Evolutionary conservation across 2,888 invertebrate species (phyloP), one percentile per base, ranked within the genome.

Genomic region (Dioctria rufipes): DNA sequence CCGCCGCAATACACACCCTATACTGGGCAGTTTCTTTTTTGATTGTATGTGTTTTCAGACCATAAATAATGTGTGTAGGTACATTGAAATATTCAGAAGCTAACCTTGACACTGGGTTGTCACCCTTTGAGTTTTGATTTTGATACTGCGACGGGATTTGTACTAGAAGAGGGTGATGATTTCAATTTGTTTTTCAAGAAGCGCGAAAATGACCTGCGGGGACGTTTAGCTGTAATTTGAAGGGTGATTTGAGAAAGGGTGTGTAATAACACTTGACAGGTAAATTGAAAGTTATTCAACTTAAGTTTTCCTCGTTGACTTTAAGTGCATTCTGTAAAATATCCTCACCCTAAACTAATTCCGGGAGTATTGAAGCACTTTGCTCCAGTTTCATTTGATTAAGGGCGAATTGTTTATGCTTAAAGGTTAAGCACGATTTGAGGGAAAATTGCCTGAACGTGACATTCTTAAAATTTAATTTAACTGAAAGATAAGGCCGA

Each of bases 181-280:
- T 54, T 71, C 39, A 71, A 71, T 71, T 71, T 71, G 71, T 40
- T 71, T 71, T 51, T 71, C 54, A 71, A 51, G 54, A 71, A 71
- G 71, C 51, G 71, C 54, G 42, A 54, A 54, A 71, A 71, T 71
- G 71, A 51, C 54, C 71, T 39, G 51, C 71, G 40, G 71, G 71
- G 42, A 71, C 54, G 71, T 51, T 71, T 71, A 54, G 71, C 71
- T 51, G 51, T 71, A 71, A 71, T 71, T 71, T 71, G 54, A 71
- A 39, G 71, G 54, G 54, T 51, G 71, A 11, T 54, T 40, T 71
- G 9, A 54, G 54, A n/a, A 71, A 54, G 71, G 71, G 71, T 54
- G 71, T 39, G 71, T 71, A 54, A 71, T 71, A 13, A 42, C 54
- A 54, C 51, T 54, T 71, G 71, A 71, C 71, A 54, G 39, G 25